Evolutionary conservation across 2,888 invertebrate genomes (phyloP), one percentile per base, ranked within the genome.

Genomic region (Bibio marci): DNA sequence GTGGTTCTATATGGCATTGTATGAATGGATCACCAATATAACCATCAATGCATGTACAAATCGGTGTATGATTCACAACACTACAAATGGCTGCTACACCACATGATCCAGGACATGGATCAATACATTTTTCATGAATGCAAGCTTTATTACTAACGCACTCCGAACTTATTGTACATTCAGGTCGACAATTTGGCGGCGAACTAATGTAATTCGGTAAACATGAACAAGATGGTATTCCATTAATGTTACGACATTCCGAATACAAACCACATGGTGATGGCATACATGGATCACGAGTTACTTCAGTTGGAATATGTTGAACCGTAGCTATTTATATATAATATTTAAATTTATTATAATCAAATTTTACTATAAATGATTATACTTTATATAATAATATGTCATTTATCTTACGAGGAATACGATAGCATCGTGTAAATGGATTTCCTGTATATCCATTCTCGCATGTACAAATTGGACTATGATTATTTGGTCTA

Each of bases 371-470:
- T n/a, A n/a, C n/a, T n/a, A n/a, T n/a, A n/a, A n/a, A 32, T n/a
- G 27, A 26, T 11, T 26, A 15, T 22, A 6, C 8, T 4, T 22
- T 22, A 22, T 22, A 22, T 22, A 22, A 6, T 6, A 6, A 22
- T 22, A 28, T 40, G 12, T 22, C 14, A 11, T 3, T 17, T 12
- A 10, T 35, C 54, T 61, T 57, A 60, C 59, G 57, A 50, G 65
- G 65, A 59, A 70, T 69, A 34, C 66, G 63, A 46, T 62, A 65
- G 52, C 83, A 83, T 44, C 70, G 64, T 27, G 72, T 68, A 52
- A 83, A 82, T 27, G 83, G 78, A 68, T 83, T 77, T 30, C 86
- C 86, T 41, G 72, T 70, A 50, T 70, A 72, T 34, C 74, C 73
- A 47, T 58, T 49, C 18, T 63, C 65, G 53, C 85, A 85, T 38